These are phyloP conservation scores for Notodromas monacha DNA, from an alignment of 2,888 invertebrate species.

Conservation along the genomic window DNA sequence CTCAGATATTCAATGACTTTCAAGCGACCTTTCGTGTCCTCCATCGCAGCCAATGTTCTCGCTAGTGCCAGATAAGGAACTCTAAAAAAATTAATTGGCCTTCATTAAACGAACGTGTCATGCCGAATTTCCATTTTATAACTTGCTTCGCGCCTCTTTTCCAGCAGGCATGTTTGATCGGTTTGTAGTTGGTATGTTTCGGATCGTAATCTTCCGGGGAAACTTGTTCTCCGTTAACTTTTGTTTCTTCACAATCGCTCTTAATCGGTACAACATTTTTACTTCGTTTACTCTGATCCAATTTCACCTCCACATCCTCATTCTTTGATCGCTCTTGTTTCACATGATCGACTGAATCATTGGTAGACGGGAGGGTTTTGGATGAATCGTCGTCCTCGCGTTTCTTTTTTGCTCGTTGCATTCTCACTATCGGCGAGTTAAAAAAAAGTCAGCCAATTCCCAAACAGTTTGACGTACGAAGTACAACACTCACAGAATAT, in stretches of 20 bases:
- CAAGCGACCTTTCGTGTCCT: slow-evolving; percentile 44
- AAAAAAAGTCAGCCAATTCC: no score
- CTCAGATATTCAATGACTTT: slow-evolving; percentile 66
- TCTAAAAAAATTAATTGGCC: slow-evolving; percentile 23
- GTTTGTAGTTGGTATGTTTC: slow-evolving; percentile 34
- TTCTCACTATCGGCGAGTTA: no score
- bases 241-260: no score
- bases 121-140: no score
- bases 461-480: no score
- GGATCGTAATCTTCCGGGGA: slow-evolving; percentile 31
- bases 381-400: no score
- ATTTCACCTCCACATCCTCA: background rate
- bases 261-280: background rate
- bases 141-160: slow-evolving; percentile 28
- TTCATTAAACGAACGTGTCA: no score
- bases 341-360: no score
- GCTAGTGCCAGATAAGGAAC: slow-evolving; percentile 77
- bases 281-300: background rate
- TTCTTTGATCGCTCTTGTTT: no score
- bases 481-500: no score
- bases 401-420: no score
- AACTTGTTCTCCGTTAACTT: background rate
- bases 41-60: slow-evolving; percentile 59
- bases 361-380: no score
- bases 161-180: slow-evolving; percentile 54